Evolutionary conservation across 30 jellyfish, hydroid and myxozoan genomes (phyloP), one percentile per base, ranked within the genome.

Genomic region (Aurelia aurita complex sp. Pacific): DNA sequence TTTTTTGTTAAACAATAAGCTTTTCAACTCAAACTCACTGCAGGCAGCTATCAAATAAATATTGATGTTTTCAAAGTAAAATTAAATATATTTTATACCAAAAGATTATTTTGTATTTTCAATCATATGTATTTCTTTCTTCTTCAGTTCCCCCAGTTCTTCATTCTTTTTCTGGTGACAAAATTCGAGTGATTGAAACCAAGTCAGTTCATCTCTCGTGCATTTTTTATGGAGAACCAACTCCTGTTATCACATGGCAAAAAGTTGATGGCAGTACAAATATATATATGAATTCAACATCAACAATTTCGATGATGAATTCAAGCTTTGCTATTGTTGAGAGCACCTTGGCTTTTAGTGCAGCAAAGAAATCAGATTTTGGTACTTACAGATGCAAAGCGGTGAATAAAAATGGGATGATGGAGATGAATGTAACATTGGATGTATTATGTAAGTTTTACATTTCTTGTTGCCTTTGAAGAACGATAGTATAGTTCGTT

Each of bases 141-240:
- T 40, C 6, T 40, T 9, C 52, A 40, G 52, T 40, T 40, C 8
- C 52, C 52, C 52, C 52, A 3, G 52, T 40, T 40, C 52, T 40
- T 40, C 52, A 40, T 9, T 40, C 52, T 40, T 40, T 40, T 3
- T 40, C 73, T 32, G 68, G 67, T 12, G 34, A 38, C 43, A 42
- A 14, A 2, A 52, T 12, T 11, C 16, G 64, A 11, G 78, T 63
- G 1, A 14, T 82, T 3, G 36, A 46, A 16, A 3, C 36, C 63
- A 32, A 74, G 23, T 52, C 61, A 0, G 85, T 70, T 5, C 38
- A 83, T 43, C 18, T 82, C 16, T 19, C 33, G 42, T 82, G 91
- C 43, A 68, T 64, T 14, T 63, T 82, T 53, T 82, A 82, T 59
- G 91, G 91, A 16, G 78, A 82, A 43, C 91, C 91, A 46, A 36